phyloP scores from a whole-genome alignment of 2,888 invertebrate genomes.

The Fabriciana adippe region DNA sequence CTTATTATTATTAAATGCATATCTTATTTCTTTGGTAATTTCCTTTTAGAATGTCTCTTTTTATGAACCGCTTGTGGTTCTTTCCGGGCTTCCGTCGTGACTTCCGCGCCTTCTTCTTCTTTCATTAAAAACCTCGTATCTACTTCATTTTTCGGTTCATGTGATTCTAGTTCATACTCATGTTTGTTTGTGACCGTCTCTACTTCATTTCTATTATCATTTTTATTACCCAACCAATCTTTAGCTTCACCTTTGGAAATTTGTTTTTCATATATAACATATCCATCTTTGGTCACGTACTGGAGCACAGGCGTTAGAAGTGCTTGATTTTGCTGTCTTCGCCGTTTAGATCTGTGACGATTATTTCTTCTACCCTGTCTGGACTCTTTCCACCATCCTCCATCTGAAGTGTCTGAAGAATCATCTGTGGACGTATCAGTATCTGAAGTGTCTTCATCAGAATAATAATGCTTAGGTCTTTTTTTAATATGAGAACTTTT shows the following conservation, averaged over 20 bases:
- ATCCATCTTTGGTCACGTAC: conserved; percentile 73
- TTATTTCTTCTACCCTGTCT: conserved; percentile 44
- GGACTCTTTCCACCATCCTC: conserved; percentile 54
- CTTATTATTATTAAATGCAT: no score
- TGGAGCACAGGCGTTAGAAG: conserved; percentile 67
- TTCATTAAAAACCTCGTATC: conserved; percentile 26
- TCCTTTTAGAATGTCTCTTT: conserved; percentile 34
- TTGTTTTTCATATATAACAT: conserved; percentile 71
- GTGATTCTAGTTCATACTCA: conserved; percentile 27
- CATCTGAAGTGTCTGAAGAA: conserved; percentile 45
- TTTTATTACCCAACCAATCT: conserved; percentile 59
- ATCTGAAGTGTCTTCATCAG: conserved; percentile 45
- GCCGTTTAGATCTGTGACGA: conserved; percentile 43
- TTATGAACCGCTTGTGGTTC: conserved; percentile 31
- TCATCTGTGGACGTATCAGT: conserved; percentile 49
- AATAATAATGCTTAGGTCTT: conserved; percentile 34
- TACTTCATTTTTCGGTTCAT: conserved; percentile 21
- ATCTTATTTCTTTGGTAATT: conserved; percentile 24
- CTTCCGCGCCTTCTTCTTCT: conserved; percentile 36
- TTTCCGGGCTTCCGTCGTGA: conserved; percentile 33
- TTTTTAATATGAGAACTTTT: conserved; percentile 37
- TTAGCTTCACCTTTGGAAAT: conserved; percentile 68
- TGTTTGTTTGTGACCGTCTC: neutral
- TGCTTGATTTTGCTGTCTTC: conserved; percentile 46
- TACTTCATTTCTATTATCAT: conserved; percentile 22